These are phyloP conservation scores for Accipiter cooperii DNA, from an alignment of 2,113 vertebrate species.

Conservation along the genomic window DNA sequence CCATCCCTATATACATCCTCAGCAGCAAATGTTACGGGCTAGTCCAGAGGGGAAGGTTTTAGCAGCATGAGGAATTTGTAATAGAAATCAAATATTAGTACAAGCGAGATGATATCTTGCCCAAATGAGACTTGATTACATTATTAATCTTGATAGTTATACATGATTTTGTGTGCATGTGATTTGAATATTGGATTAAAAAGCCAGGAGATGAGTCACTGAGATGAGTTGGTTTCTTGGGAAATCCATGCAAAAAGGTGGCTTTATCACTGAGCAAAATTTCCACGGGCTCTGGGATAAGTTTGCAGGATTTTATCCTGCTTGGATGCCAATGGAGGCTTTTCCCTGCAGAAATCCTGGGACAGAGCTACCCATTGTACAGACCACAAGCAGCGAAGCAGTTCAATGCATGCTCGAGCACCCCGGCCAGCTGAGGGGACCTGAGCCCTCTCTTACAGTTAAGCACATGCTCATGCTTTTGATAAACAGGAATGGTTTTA, in stretches of 20 bases:
- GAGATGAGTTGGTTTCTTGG: background rate
- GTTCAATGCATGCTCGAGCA: accelerated
- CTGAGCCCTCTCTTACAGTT: background rate
- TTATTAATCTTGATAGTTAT: conserved; percentile 33
- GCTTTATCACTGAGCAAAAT: background rate
- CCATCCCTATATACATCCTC: background rate
- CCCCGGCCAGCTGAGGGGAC: background rate
- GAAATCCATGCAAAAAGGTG: background rate
- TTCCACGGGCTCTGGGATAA: background rate
- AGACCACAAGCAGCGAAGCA: background rate
- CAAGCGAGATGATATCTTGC: conserved; percentile 49
- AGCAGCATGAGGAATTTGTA: conserved; percentile 13
- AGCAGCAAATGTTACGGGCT: background rate
- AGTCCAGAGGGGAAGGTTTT: background rate
- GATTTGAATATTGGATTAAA: background rate
- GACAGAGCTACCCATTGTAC: background rate
- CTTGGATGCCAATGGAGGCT: background rate
- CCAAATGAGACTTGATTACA: conserved; percentile 30
- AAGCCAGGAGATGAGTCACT: background rate
- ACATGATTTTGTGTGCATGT: background rate
- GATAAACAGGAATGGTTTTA: background rate
- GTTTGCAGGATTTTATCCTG: background rate
- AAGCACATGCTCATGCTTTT: accelerated
- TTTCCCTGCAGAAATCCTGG: background rate
- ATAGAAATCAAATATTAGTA: conserved; percentile 57